Evolutionary conservation across 2,888 invertebrate genomes (phyloP).

Genomic region (Melangyna quadrimaculata): DNA sequence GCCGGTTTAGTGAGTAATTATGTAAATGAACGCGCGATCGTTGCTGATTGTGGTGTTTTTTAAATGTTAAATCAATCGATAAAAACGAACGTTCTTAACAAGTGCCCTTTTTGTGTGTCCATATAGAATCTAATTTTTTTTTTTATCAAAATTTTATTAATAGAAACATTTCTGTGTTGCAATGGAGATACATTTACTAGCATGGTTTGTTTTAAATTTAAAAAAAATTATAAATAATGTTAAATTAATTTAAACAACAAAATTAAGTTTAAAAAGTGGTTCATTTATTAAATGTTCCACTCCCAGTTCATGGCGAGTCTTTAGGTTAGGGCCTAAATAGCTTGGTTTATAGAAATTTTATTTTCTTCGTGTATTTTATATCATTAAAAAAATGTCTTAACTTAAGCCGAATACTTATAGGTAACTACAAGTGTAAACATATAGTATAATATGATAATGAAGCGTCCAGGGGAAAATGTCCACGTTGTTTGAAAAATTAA

Average conservation of each 20-base stretch:
- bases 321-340: too few species aligned
- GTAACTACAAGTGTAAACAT: too few species aligned
- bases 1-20: slow-evolving; percentile 40
- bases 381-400: too few species aligned
- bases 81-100: background rate
- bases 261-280: background rate
- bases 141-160: background rate
- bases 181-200: background rate
- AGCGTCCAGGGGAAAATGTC: too few species aligned
- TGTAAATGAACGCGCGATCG: slow-evolving; percentile 20
- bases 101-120: slow-evolving; percentile 25
- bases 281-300: too few species aligned
- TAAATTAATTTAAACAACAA: background rate
- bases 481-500: too few species aligned
- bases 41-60: slow-evolving; percentile 2
- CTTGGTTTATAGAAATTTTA: too few species aligned
- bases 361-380: too few species aligned
- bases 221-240: background rate
- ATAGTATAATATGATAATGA: too few species aligned
- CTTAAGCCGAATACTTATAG: too few species aligned
- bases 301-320: too few species aligned
- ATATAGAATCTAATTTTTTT: background rate
- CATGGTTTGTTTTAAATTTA: slow-evolving; percentile 2
- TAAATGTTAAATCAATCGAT: background rate
- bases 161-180: background rate